A percentile compares a stretch with the other conserved stretches of the same genome.
Evolutionary conservation across 2,888 invertebrate genomes (phyloP).

Genomic region (Parnassius glacialis): DNA sequence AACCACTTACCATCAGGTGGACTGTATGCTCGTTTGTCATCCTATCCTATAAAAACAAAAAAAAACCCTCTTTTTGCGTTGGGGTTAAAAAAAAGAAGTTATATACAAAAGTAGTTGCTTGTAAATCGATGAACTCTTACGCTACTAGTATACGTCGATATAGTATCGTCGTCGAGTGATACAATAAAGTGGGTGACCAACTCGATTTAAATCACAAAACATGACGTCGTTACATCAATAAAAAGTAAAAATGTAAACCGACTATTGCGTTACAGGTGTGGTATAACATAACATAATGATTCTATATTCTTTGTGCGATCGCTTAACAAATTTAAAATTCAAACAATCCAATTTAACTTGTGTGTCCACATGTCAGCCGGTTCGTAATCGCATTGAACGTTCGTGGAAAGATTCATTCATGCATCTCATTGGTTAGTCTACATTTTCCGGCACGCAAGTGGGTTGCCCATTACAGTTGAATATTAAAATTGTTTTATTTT

Average conservation of each 20-base stretch:
- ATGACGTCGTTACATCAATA: conserved; percentile 18
- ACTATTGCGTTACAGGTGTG: conserved; percentile 16
- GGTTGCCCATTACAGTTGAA: not conserved
- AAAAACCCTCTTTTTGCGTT: too few relatives aligned
- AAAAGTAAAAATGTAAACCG: conserved; percentile 15
- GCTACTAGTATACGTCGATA: too few relatives aligned
- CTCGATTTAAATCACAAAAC: conserved; percentile 11
- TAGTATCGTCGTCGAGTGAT: too few relatives aligned
- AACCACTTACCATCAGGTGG: too few relatives aligned
- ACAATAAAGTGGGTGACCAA: conserved; percentile 6
- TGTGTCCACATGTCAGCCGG: conserved; percentile 3
- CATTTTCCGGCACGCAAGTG: not conserved
- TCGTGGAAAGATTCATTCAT: conserved; percentile 17
- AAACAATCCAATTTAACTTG: conserved; percentile 20
- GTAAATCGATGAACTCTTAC: too few relatives aligned
- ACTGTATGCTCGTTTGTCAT: too few relatives aligned
- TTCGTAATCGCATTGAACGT: conserved; percentile 6
- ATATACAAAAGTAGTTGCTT: too few relatives aligned
- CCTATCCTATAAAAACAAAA: too few relatives aligned
- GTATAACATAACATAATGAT: conserved; percentile 12
- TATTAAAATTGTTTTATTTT: conserved; percentile 1
- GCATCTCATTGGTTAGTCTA: conserved; percentile 8
- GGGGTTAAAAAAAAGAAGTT: too few relatives aligned
- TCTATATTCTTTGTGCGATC: conserved; percentile 21
- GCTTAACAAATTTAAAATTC: conserved; percentile 21